Percentiles rank a stretch among this genome's conserved stretches.
phyloP scores from a whole-genome alignment of 2,113 vertebrate genomes.

The Xyrauchen texanus region DNA sequence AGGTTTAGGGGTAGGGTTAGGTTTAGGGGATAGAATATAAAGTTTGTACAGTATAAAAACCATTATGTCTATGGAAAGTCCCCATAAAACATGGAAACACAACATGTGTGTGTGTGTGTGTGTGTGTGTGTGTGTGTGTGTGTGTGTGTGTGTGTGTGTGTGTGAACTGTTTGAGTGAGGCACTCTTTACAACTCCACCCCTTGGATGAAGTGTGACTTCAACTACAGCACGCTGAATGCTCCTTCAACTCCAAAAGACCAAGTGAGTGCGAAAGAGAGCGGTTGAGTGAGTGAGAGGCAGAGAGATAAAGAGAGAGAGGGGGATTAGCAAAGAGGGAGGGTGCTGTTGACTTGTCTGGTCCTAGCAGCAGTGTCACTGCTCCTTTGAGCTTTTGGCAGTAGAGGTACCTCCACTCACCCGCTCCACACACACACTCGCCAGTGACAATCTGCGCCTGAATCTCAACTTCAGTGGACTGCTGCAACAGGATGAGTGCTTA shows the following conservation, averaged over 20 bases:
- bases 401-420: conserved; percentile 31
- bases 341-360: conserved; percentile 62
- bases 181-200: conserved; percentile 68
- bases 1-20: too few relatives aligned
- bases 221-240: conserved; percentile 65
- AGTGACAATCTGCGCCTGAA: neutral
- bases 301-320: conserved; percentile 32
- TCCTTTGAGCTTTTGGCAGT: conserved; percentile 62
- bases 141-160: too few relatives aligned
- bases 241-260: conserved; percentile 36
- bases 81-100: too few relatives aligned
- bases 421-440: neutral
- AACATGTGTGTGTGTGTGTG: too few relatives aligned
- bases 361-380: conserved; percentile 63
- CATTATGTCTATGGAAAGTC: too few relatives aligned
- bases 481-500: conserved; percentile 3
- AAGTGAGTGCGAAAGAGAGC: neutral
- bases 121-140: too few relatives aligned
- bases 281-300: conserved; percentile 18
- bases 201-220: conserved; percentile 62
- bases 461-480: conserved; percentile 26
- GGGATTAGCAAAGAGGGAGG: conserved; percentile 56
- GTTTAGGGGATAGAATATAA: too few relatives aligned
- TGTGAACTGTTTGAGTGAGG: conserved; percentile 47
- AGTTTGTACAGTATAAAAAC: too few relatives aligned